Conservation (phyloP, 2,888 invertebrate species). For the Dichetophora obliterata region DNA sequence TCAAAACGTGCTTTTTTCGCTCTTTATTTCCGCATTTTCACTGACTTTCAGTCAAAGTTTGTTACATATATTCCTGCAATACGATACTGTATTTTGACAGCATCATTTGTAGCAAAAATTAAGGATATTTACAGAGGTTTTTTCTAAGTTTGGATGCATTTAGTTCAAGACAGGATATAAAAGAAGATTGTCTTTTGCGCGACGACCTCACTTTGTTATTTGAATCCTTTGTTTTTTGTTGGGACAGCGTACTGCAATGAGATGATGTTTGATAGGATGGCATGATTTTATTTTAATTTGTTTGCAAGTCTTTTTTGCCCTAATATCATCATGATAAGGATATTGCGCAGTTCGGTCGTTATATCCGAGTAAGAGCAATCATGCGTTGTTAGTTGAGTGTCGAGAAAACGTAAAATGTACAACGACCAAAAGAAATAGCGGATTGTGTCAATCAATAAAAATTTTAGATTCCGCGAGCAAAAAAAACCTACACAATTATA, state of each 20-base stretch:
- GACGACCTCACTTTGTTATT: constrained; percentile 6
- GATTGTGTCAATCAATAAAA: too few relatives aligned
- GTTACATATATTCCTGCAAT: constrained; percentile 17
- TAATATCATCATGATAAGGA: too few relatives aligned
- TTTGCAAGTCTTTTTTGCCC: too few relatives aligned
- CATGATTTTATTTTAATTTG: too few relatives aligned
- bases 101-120: background rate
- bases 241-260: background rate
- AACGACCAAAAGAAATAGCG: too few relatives aligned
- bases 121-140: background rate
- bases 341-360: too few relatives aligned
- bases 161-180: background rate
- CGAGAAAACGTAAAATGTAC: too few relatives aligned
- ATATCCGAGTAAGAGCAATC: too few relatives aligned
- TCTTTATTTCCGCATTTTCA: background rate
- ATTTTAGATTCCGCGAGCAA: too few relatives aligned
- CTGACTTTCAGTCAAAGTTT: constrained; percentile 27
- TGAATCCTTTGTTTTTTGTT: background rate
- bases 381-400: too few relatives aligned
- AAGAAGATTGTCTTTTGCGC: constrained; percentile 1
- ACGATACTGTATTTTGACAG: constrained; percentile 35
- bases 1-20: background rate
- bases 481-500: too few relatives aligned
- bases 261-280: background rate
- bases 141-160: too few relatives aligned